Evolutionary conservation across 2,888 invertebrate species (phyloP), one percentile per base, ranked within the genome.

Genomic region (Coelopa pilipes): DNA sequence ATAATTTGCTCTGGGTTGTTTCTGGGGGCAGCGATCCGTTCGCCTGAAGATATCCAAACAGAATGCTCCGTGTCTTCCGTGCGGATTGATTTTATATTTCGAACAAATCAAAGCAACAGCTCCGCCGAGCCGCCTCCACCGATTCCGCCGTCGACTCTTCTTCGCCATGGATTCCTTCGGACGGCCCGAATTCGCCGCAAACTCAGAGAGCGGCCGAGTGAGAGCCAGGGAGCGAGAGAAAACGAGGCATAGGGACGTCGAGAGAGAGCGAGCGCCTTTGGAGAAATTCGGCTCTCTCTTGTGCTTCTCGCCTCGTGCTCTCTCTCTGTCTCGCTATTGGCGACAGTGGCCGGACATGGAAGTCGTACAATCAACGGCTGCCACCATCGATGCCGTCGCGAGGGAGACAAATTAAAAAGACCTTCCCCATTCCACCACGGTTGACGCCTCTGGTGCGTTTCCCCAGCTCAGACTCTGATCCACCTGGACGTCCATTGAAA

Each of bases 41-140:
- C 82, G 80, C 68, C 78, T 79, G 81, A 78, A 82, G 80, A 77
- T 79, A 78, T 78, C 78, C 80, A 82, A 80, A 81, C 79, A 77
- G 78, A 84, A 81, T 84, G 83, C 76, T 79, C 79, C 75, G 70
- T 77, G 78, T 76, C 78, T 78, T 77, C 78, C 79, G 80, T 79
- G 71, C 70, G 66, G 47, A 76, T 76, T 78, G 79, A 79, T 80
- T 80, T 82, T 82, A 83, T 83, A 80, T 79, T 80, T 79, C 78
- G 78, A 79, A 77, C 78, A 74, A 71, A 59, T 66, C 74, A 67
- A 46, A 73, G 66, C 65, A 62, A 60, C 70, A 19, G 24, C 70
- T 17, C 9, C 13, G 21, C 24, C 49, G 59, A 59, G 34, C 34
- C 34, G 7, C 34, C 34, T 34, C 34, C 49, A 1, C 45, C 34